A percentile compares a stretch with the other conserved stretches of the same genome.
Conservation (phyloP, 2,888 invertebrate species). For the Norana najaformis region DNA sequence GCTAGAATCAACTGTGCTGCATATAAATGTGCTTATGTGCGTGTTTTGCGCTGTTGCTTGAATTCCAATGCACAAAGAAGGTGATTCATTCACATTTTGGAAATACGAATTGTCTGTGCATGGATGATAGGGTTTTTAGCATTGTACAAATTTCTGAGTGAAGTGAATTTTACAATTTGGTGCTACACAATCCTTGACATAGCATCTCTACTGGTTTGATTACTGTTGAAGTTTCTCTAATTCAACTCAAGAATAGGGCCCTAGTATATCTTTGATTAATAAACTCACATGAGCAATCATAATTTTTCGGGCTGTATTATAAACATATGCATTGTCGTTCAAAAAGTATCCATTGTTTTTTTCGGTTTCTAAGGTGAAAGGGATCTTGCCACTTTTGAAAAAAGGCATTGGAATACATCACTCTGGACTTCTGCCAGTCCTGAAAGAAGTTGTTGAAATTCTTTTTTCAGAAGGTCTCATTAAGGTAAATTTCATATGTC, state of each 20-base stretch:
- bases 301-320: not conserved
- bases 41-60: too few species aligned
- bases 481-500: conserved; percentile 70
- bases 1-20: not conserved
- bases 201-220: not conserved
- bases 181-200: not conserved
- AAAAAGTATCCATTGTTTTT: not conserved
- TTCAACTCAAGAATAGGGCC: not conserved
- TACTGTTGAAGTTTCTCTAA: not conserved
- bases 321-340: not conserved
- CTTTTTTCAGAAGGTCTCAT: conserved; percentile 95
- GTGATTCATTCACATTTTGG: not conserved
- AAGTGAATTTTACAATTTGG: not conserved
- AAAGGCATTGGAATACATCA: conserved; percentile 99
- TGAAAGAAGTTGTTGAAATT: conserved; percentile 98
- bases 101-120: not conserved
- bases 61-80: not conserved
- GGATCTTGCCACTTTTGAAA: conserved; percentile 85
- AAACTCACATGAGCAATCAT: not conserved
- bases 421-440: conserved; percentile 80
- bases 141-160: not conserved
- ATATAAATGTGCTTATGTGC: too few species aligned
- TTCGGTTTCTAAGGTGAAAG: conserved; percentile 73
- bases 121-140: not conserved
- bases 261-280: not conserved